Percentiles rank a stretch among this genome's conserved stretches.
Conservation (phyloP, 2,888 invertebrate species). For the Idaea straminata region DNA sequence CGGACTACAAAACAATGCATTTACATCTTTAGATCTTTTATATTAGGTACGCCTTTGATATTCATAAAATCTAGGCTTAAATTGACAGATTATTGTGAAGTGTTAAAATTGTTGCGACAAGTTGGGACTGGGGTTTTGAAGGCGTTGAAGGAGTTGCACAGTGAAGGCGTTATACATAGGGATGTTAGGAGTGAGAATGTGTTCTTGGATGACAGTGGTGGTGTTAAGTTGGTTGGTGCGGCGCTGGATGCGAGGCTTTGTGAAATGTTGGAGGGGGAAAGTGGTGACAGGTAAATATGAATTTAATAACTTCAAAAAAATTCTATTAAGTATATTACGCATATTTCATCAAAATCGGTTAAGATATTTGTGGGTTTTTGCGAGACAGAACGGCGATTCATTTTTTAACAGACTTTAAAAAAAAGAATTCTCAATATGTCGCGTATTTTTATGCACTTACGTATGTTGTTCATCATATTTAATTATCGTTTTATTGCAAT, state of each 20-base stretch:
- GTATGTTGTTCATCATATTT: too few species aligned
- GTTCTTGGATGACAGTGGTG: slow-evolving; percentile 84
- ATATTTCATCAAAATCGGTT: too few species aligned
- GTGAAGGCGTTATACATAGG: slow-evolving; percentile 90
- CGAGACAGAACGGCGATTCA: too few species aligned
- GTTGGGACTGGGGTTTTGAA: slow-evolving; percentile 86
- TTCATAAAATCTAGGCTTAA: slow-evolving; percentile 43
- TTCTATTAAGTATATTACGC: too few species aligned
- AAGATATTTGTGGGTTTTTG: too few species aligned
- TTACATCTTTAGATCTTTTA: slow-evolving; percentile 86
- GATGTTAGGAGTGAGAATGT: slow-evolving; percentile 88
- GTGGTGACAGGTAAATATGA: slow-evolving; percentile 59
- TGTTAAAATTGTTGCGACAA: slow-evolving; percentile 59
- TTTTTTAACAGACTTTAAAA: too few species aligned
- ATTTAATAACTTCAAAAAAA: not conserved
- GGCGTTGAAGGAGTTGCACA: slow-evolving; percentile 89
- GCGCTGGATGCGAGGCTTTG: slow-evolving; percentile 84
- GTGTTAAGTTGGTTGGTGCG: slow-evolving; percentile 83
- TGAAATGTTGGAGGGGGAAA: slow-evolving; percentile 76
- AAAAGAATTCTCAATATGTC: too few species aligned
- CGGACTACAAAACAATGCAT: slow-evolving; percentile 66
- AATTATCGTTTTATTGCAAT: too few species aligned
- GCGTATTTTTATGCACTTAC: too few species aligned
- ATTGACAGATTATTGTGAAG: slow-evolving; percentile 55
- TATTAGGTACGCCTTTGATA: slow-evolving; percentile 72